Conservation (phyloP, 2,797 vertebrate genomes). For the Mus caroli region DNA sequence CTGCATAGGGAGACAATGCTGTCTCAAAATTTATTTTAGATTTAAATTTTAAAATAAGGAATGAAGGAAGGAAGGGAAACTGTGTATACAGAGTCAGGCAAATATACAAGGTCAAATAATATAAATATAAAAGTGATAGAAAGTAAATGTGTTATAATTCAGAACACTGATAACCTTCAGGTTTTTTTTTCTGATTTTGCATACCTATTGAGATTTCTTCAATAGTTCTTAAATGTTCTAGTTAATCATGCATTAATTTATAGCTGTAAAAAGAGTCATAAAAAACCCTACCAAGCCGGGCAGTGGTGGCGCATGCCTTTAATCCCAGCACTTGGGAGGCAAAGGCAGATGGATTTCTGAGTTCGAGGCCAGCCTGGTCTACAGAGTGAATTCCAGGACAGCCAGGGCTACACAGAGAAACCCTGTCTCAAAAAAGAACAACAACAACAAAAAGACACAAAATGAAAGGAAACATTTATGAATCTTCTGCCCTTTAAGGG, state of each 20-base stretch:
- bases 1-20: not conserved
- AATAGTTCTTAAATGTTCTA: not conserved
- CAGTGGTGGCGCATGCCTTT: too few species aligned
- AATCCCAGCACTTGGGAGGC: too few species aligned
- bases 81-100: not conserved
- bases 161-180: not conserved
- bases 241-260: not conserved
- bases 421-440: too few species aligned
- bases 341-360: too few species aligned
- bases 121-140: constrained; percentile 11
- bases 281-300: not conserved
- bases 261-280: not conserved
- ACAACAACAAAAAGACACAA: too few species aligned
- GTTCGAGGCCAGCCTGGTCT: too few species aligned
- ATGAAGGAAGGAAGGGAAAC: not conserved
- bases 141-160: not conserved
- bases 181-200: not conserved
- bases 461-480: too few species aligned
- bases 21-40: not conserved
- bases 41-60: not conserved
- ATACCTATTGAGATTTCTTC: not conserved
- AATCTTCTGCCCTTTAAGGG: not conserved
- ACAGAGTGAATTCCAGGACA: too few species aligned
- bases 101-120: not conserved
- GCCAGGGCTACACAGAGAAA: too few species aligned